phyloP scores from a whole-genome alignment of 2,888 invertebrate species.

The Argyresthia albistria region DNA sequence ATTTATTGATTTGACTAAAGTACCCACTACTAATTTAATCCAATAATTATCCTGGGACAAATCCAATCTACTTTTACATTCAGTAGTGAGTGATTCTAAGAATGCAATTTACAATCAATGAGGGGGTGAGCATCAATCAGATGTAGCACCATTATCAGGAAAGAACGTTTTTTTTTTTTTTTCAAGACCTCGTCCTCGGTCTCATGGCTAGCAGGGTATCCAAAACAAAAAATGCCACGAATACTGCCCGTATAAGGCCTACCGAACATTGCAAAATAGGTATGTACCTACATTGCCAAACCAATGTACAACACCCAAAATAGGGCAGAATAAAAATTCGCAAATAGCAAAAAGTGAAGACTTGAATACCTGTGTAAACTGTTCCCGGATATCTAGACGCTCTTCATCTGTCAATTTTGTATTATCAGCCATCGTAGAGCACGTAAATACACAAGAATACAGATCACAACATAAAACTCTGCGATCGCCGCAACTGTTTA shows the following conservation, averaged over 20 bases:
- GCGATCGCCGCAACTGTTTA: not conserved
- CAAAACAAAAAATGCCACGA: not conserved
- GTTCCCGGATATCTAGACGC: conserved; percentile 81
- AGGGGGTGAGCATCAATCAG: no score
- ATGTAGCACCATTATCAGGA: no score
- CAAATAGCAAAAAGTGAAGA: not conserved
- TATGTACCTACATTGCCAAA: not conserved
- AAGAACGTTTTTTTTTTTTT: no score
- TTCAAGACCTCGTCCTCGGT: no score
- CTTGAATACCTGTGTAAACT: conserved; percentile 79
- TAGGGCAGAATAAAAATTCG: not conserved
- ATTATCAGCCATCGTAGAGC: conserved; percentile 64
- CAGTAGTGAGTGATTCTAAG: no score
- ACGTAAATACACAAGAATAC: conserved; percentile 48
- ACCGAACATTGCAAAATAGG: not conserved
- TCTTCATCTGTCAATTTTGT: conserved; percentile 78
- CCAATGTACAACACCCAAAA: not conserved
- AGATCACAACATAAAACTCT: conserved; percentile 45
- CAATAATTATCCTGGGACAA: no score
- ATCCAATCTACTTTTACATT: no score
- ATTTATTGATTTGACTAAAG: no score
- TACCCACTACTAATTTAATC: no score
- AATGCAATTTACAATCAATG: no score
- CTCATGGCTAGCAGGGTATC: not conserved
- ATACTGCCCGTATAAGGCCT: not conserved